These are phyloP conservation scores for Otocyon megalotis DNA, from an alignment of 2,113 vertebrate species.

Conservation along the genomic window DNA sequence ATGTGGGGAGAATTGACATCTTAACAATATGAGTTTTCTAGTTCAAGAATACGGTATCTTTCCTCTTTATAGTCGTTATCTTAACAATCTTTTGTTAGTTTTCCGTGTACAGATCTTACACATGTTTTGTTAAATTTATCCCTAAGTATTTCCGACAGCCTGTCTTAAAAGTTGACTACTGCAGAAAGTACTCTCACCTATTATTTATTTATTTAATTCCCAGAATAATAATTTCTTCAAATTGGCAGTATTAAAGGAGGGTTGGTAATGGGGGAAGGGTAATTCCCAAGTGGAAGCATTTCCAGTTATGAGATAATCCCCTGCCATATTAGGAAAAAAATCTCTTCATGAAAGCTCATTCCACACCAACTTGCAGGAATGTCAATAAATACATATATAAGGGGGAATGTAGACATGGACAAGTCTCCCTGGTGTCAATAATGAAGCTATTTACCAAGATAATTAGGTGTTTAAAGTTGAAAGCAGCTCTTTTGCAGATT, in stretches of 20 bases:
- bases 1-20: not conserved
- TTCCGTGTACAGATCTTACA: not conserved
- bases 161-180: constrained; percentile 10
- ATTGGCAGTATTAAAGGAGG: not conserved
- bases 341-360: not conserved
- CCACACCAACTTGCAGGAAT: not conserved
- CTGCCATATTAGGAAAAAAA: not conserved
- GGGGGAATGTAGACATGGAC: not conserved
- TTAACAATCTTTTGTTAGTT: not conserved
- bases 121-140: not conserved
- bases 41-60: not conserved
- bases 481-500: constrained; percentile 41
- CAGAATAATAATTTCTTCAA: constrained; percentile 41
- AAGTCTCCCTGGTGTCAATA: not conserved
- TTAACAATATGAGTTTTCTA: constrained; percentile 25
- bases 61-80: not conserved
- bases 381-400: not conserved
- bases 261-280: not conserved
- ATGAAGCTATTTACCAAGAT: constrained; percentile 16
- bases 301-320: constrained; percentile 35
- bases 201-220: constrained; percentile 49
- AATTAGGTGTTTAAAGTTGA: constrained; percentile 46
- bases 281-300: constrained; percentile 1
- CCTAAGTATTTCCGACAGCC: not conserved
- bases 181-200: not conserved